Base-by-base conservation (phyloP, 1,140 invertebrate genomes). In the Hestina assimilis region DNA sequence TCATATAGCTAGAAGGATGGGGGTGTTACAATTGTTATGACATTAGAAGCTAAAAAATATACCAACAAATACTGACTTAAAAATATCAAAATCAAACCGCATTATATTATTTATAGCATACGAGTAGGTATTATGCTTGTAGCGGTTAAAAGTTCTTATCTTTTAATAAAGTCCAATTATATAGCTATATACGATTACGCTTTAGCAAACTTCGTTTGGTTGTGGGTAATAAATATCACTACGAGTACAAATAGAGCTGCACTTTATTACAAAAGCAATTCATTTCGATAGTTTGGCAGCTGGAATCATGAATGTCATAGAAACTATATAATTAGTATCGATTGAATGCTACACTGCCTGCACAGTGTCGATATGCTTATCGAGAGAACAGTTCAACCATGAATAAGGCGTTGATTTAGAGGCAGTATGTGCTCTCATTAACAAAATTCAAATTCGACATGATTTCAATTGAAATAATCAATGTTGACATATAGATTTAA, bases 301-400 rank as follows among this genome's bases (percentile, higher is more conserved):
- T 29, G 20, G 41, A 14, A 28, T 57, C 41, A 48, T 20, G 45
- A 45, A 15, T 26, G 23, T 47, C 38, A 29, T 35, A 41, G 43
- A 28, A 57, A 48, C 54, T 48, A 57, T n/a, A n/a, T n/a, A n/a
- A n/a, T 57, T 42, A 57, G 42, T 42, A 57, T 57, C 26, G 54
- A 57, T 57, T 50, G 54, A 23, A 20, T 41, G 24, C 11, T 26
- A 52, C 40, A 57, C 20, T 56, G 33, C 29, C 54, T 57, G 54
- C 54, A 47, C 19, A 12, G 14, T 42, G 45, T 35, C 41, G 54
- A 57, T 57, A 57, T 45, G 38, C 38, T 28, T 52, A 40, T 52
- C 35, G 20, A 24, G 33, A 14, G 33, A 51, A 51, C 19, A 26
- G 33, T 7, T 17, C 14, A 21, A 5, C n/a, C n/a, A 14, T 21